These are phyloP conservation scores for Stenchaetothrips biformis DNA, from an alignment of 2,888 invertebrate genomes.

Conservation along the genomic window DNA sequence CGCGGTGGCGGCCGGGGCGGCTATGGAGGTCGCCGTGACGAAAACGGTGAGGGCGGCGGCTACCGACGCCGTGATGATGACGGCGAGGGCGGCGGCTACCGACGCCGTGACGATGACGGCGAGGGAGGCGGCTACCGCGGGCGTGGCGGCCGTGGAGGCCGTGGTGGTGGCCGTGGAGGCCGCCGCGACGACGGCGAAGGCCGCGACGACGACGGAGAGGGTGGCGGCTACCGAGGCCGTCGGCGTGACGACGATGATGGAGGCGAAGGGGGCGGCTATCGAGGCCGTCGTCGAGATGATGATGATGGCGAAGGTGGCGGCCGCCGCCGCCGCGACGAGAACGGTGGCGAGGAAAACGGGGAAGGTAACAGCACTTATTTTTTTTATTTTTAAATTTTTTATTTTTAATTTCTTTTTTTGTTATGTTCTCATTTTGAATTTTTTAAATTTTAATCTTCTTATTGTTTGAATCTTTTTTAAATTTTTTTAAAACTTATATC, in stretches of 20 bases:
- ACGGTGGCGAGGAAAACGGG: constrained; percentile 28
- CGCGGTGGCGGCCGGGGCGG: constrained; percentile 36
- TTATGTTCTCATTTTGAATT: background rate
- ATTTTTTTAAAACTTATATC: no score
- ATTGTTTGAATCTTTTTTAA: background rate
- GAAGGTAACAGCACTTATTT: constrained; percentile 34
- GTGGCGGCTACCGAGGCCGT: constrained; percentile 32
- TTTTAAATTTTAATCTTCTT: constrained; percentile 24
- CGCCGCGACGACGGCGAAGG: constrained; percentile 37
- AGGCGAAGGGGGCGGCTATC: constrained; percentile 35
- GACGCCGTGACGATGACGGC: constrained; percentile 33
- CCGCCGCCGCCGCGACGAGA: constrained; percentile 26
- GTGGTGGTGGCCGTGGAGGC: constrained; percentile 39
- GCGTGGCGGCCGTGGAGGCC: constrained; percentile 35
- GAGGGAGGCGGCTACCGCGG: constrained; percentile 31
- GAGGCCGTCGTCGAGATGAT: constrained; percentile 36
- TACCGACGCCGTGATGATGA: constrained; percentile 31
- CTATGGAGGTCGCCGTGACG: constrained; percentile 34
- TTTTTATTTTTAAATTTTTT: background rate
- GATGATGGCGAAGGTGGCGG: constrained; percentile 30
- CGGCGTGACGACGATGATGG: constrained; percentile 35
- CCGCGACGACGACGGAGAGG: constrained; percentile 26
- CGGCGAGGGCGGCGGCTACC: constrained; percentile 31
- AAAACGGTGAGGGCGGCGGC: constrained; percentile 31
- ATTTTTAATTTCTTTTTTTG: background rate